phyloP scores from a whole-genome alignment of 2,113 vertebrate genomes.

The Sus scrofa region DNA sequence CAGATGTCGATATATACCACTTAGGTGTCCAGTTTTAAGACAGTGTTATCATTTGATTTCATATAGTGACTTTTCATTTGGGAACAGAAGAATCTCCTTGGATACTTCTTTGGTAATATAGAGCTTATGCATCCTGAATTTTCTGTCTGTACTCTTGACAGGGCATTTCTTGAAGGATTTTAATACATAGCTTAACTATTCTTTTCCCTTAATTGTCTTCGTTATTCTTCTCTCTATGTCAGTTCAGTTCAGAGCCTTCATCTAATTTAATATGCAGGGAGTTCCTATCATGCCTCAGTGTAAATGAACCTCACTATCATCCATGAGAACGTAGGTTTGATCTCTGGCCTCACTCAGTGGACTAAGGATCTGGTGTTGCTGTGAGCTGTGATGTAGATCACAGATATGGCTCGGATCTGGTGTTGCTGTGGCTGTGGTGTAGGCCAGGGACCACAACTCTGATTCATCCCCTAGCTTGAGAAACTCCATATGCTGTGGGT shows the following conservation, averaged over 20 bases:
- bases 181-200: constrained; percentile 2
- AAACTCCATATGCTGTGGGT: too few relatives aligned
- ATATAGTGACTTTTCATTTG: constrained; percentile 15
- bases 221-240: not conserved
- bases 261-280: constrained; percentile 68
- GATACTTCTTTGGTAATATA: not conserved
- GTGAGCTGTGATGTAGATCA: too few relatives aligned
- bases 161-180: constrained; percentile 77
- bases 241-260: constrained; percentile 55
- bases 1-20: not conserved
- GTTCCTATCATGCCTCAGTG: too few relatives aligned
- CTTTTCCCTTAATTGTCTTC: constrained; percentile 32
- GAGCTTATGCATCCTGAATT: not conserved
- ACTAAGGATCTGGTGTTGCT: too few relatives aligned
- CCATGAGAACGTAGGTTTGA: too few relatives aligned
- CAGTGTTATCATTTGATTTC: not conserved
- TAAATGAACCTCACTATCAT: too few relatives aligned
- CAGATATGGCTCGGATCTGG: too few relatives aligned
- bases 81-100: not conserved
- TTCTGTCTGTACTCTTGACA: constrained; percentile 69
- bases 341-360: too few relatives aligned
- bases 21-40: not conserved
- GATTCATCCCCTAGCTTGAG: too few relatives aligned
- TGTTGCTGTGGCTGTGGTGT: too few relatives aligned
- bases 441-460: too few relatives aligned